A percentile compares a stretch with the other conserved stretches of the same genome.
Conservation (phyloP, 2,888 invertebrate genomes). For the Chironomus riparius region DNA sequence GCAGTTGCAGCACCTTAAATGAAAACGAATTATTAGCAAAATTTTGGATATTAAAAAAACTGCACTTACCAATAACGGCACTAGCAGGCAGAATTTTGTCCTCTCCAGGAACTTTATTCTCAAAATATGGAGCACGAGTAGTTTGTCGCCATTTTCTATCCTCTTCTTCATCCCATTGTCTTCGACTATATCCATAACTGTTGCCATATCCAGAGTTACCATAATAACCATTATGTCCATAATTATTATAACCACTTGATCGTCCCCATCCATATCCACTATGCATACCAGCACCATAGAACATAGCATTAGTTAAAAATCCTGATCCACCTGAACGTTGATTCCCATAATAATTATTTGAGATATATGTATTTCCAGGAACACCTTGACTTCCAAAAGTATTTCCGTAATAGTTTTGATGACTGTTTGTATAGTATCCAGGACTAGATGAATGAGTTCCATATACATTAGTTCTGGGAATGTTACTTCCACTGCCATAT, state of each 20-base stretch:
- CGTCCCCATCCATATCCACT: not conserved
- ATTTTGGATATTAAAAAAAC: not conserved
- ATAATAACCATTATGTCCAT: not conserved
- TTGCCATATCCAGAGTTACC: not conserved
- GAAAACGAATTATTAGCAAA: not conserved
- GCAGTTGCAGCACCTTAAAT: not conserved
- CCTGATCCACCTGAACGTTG: not conserved
- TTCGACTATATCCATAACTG: not conserved
- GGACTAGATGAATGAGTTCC: not conserved
- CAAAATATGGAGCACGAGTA: conserved; percentile 17
- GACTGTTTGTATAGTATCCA: not conserved
- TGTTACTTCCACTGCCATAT: not conserved
- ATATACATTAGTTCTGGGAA: not conserved
- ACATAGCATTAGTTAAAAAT: conserved; percentile 11
- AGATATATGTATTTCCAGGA: not conserved
- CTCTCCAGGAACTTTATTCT: conserved; percentile 18
- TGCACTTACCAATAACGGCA: not conserved
- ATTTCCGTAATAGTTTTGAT: not conserved
- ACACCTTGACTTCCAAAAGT: not conserved
- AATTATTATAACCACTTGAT: not conserved
- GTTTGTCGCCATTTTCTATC: conserved; percentile 14
- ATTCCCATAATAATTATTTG: conserved; percentile 15
- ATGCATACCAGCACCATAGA: conserved; percentile 9
- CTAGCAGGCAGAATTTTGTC: not conserved
- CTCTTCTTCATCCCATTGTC: not conserved